phyloP scores from a whole-genome alignment of 2,888 invertebrate species.

The Dendrolimus houi region DNA sequence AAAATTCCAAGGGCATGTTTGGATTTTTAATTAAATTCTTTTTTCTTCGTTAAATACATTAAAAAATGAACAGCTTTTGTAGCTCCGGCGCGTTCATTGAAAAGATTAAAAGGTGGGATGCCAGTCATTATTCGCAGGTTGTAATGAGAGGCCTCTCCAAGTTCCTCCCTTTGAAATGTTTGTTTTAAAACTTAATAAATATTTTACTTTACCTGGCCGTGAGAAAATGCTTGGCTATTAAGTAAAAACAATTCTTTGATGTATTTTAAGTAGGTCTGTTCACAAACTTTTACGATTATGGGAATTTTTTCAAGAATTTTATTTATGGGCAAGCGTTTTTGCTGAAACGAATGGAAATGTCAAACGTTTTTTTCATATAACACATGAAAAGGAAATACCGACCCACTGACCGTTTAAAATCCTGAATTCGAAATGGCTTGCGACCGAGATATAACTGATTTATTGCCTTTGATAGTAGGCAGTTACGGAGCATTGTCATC shows the following conservation, averaged over 20 bases:
- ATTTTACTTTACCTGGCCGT: background rate
- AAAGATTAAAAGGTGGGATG: conserved; percentile 16
- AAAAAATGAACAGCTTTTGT: conserved; percentile 32
- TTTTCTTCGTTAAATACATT: conserved; percentile 28
- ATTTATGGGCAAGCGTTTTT: background rate
- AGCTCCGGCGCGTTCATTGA: conserved; percentile 18
- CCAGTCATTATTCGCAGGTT: conserved; percentile 6
- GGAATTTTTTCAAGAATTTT: background rate
- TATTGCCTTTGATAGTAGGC: background rate
- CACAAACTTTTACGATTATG: background rate
- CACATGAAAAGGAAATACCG: background rate
- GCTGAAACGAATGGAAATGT: background rate
- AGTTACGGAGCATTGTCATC: background rate
- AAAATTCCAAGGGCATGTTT: conserved; percentile 11
- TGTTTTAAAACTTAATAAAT: conserved; percentile 7
- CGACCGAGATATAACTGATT: background rate
- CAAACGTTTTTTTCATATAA: background rate
- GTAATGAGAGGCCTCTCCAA: conserved; percentile 7
- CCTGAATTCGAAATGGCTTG: background rate
- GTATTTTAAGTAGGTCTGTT: background rate
- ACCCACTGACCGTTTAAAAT: background rate
- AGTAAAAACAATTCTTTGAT: background rate
- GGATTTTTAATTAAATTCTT: conserved; percentile 52
- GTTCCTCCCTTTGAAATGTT: conserved; percentile 9
- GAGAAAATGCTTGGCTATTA: background rate